phyloP scores from a whole-genome alignment of 1,140 invertebrate genomes.

The Drosophila lowei region DNA sequence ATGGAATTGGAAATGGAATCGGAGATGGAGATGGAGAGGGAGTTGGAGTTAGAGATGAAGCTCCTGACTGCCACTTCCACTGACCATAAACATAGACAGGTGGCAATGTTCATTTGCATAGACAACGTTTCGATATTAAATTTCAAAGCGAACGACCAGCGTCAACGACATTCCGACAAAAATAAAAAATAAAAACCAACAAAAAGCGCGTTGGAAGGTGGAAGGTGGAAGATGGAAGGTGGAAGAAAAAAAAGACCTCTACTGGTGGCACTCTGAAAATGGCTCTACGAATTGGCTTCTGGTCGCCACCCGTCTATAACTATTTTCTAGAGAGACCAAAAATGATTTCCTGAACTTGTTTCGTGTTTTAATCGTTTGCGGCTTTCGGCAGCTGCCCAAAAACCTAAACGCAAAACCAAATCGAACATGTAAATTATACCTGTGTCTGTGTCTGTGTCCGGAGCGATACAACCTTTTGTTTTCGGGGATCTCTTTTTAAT shows the following conservation, averaged over 20 bases:
- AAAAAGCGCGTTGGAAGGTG: conserved; percentile 12
- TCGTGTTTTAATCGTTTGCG: conserved; percentile 58
- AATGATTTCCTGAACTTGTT: conserved; percentile 48
- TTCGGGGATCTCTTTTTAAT: conserved; percentile 60
- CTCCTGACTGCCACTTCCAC: conserved; percentile 49
- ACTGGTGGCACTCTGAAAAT: conserved; percentile 62
- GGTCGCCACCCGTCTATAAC: conserved; percentile 30
- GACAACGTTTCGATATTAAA: conserved; percentile 82
- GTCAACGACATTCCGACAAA: conserved; percentile 66
- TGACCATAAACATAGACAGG: conserved; percentile 78
- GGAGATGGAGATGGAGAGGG: too few species aligned
- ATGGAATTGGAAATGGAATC: too few species aligned
- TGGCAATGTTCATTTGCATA: conserved; percentile 82
- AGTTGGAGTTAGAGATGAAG: too few species aligned
- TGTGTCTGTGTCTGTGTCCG: conserved; percentile 31
- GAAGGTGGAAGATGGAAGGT: conserved; percentile 6
- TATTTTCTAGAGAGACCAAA: conserved; percentile 9
- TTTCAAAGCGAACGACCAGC: conserved; percentile 74
- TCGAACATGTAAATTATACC: conserved; percentile 61
- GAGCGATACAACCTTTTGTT: conserved; percentile 41
- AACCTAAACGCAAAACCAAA: conserved; percentile 23
- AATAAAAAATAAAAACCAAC: conserved; percentile 17
- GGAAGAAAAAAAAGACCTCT: conserved; percentile 6
- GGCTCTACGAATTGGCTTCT: conserved; percentile 63
- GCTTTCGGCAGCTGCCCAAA: conserved; percentile 56